Evolutionary conservation across 2,888 invertebrate genomes (phyloP), one percentile per base, ranked within the genome.

Genomic region (Tigriopus californicus): DNA sequence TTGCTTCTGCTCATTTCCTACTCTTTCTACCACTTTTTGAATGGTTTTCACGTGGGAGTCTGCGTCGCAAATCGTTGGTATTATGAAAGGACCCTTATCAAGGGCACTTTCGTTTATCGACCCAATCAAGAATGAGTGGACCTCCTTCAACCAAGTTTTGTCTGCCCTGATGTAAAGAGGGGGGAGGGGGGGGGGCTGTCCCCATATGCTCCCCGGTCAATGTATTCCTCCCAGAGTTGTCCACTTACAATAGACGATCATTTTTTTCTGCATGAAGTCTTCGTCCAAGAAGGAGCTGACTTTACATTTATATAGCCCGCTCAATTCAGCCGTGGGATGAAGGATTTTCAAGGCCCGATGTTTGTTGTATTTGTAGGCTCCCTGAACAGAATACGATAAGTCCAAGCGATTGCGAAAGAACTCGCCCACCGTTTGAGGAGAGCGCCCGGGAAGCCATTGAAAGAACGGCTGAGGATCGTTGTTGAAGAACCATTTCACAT

Each of bases 321-420:
- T 56, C 11, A 60, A 25, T 44, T 60, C 60, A 3, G 60, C 58
- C n/a, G 60, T 60, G n/a, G 60, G 60, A 12, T 52, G 57, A n/a
- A 60, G 41, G 22, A 60, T 40, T 44, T 54, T 46, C 20, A 60
- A 44, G n/a, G 60, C 55, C n/a, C 60, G 3, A 20, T 60, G 60
- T 44, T 41, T 60, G 10, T 47, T 46, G 25, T 58, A 55, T 12
- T 41, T 42, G 15, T 60, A 22, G 15, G 20, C 44, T n/a, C 44
- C 56, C 18, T 42, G 46, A 10, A 56, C 56, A 13, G 18, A 44
- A 24, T 42, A 56, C 4, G 56, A 25, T 20, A 56, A 46, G 56
- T 56, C 56, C n/a, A 56, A 24, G 20, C 56, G 42, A 12, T 44
- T 46, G n/a, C 33, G 18, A 25, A 56, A 56, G 11, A 60, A 25